Evolutionary conservation across 2,888 invertebrate genomes (phyloP).

Genomic region (Ferdinandea cuprea): DNA sequence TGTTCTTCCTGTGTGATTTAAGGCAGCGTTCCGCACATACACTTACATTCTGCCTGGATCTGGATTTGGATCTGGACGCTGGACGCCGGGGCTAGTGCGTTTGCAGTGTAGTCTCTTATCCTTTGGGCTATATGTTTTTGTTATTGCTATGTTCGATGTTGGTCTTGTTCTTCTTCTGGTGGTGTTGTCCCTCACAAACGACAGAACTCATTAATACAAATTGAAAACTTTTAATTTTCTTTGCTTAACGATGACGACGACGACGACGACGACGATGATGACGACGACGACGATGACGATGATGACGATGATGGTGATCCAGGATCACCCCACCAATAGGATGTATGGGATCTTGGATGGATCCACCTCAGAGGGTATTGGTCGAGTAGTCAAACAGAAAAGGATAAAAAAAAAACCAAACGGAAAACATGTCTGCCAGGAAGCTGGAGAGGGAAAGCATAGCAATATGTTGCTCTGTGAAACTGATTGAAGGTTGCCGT

Average conservation of each 20-base stretch:
- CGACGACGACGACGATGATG: no score
- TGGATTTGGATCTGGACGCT: no score
- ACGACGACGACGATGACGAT: no score
- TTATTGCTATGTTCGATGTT: constrained; percentile 9
- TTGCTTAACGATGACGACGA: constrained; percentile 43
- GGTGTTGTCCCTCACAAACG: constrained; percentile 24
- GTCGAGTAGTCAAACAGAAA: constrained; percentile 5
- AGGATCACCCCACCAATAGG: not conserved
- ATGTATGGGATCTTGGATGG: not conserved
- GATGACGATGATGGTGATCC: constrained; percentile 22
- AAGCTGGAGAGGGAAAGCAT: not conserved
- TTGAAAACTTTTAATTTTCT: constrained; percentile 68
- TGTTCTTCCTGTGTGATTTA: constrained; percentile 56
- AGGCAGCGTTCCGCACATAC: not conserved
- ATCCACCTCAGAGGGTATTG: not conserved
- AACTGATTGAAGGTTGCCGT: constrained; percentile 2
- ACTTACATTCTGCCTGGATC: not conserved
- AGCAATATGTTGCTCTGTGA: not conserved
- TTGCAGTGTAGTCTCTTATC: constrained; percentile 29
- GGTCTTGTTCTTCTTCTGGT: not conserved
- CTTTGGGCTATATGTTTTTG: constrained; percentile 26
- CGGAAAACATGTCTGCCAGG: not conserved
- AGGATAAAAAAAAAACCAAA: not conserved
- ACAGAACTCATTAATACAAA: constrained; percentile 64
- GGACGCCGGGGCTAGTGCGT: no score